Evolutionary conservation across 2,888 invertebrate genomes (phyloP), one percentile per base, ranked within the genome.

Genomic region (Dastarcus helophoroides): DNA sequence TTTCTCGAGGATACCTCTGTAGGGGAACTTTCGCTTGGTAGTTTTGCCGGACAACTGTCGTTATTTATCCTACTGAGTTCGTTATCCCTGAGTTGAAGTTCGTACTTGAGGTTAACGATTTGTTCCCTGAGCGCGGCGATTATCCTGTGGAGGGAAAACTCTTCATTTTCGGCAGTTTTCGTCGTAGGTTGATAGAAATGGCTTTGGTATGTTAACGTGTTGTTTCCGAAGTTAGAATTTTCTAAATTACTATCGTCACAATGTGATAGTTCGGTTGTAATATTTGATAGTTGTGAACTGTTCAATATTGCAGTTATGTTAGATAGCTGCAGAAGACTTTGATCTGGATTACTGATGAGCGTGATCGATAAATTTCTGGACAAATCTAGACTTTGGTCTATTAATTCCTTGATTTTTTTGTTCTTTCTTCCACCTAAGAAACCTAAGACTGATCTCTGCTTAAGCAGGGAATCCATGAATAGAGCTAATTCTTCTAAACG

Each of bases 401-500:
- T 63, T 2, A 69, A 67, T 32, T 66, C 63, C n/a, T 67, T 62
- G 41, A 73, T 57, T 8, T 63, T 63, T 28, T 57, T 57, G n/a
- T 67, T 63, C 35, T 67, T 62, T 33, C 67, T 66, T 2, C 58
- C 56, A 1, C 68, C 69, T 26, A 71, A 43, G 22, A 66, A 61
- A 10, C 68, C 67, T 5, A 69, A 42, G n/a, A 69, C 67, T 47
- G 61, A 68, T 64, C 73, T 73, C 43, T 76, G 70, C 33, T 69
- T 68, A 13, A 78, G 54, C 17, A 79, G 56, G 35, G 74, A 72
- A 41, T 76, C 74, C 41, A 79, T 56, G 50, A 78, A 78, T 45
- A 67, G 65, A 1, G 77, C 72, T 36, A 79, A 55, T 43, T 78
- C 78, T 55, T 77, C 75, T 28, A 79, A 58, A 17, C 77, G 65